Conservation (phyloP, 2,113 vertebrate genomes). For the Butorides virescens region DNA sequence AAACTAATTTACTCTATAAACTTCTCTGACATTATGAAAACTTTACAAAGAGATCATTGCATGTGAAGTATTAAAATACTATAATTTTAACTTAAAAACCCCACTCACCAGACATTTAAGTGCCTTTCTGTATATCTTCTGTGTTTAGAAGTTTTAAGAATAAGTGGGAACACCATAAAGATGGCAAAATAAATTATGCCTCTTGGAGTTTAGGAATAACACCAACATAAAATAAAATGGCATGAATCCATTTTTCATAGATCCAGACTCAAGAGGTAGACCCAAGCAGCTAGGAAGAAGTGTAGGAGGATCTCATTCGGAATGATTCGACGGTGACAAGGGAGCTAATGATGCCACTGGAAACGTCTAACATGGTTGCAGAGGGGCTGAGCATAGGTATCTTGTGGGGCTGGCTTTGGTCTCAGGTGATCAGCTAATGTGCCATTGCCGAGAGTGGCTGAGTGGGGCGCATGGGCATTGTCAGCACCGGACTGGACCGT, state of each 20-base stretch:
- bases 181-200: constrained; percentile 11
- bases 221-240: not conserved
- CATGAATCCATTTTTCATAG: not conserved
- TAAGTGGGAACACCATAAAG: not conserved
- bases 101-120: constrained; percentile 1
- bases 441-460: not conserved
- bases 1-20: constrained; percentile 60
- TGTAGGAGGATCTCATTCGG: not conserved
- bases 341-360: not conserved
- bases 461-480: accelerated
- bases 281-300: not conserved
- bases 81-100: constrained; percentile 29
- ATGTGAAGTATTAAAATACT: constrained; percentile 46
- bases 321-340: accelerated
- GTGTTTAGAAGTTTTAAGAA: constrained; percentile 12
- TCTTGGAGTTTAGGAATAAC: not conserved
- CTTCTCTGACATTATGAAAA: constrained; percentile 67
- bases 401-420: not conserved
- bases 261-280: not conserved
- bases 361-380: not conserved
- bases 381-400: not conserved
- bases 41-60: constrained; percentile 61
- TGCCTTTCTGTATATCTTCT: not conserved
- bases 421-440: not conserved
- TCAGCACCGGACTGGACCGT: no score